These are phyloP conservation scores for Rhinoderma darwinii DNA, from an alignment of 2,113 vertebrate species.

Conservation along the genomic window DNA sequence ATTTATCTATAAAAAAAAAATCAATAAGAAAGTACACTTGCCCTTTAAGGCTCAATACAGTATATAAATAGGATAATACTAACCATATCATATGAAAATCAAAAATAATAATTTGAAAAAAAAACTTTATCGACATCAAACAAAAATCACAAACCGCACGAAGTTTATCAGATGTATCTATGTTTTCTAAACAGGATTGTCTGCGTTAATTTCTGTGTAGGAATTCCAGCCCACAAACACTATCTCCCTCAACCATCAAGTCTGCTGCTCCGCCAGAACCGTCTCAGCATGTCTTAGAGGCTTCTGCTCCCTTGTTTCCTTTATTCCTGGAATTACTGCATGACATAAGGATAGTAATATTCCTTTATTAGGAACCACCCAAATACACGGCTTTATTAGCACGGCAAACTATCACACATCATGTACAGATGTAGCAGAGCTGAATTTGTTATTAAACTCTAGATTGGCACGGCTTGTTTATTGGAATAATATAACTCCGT, in stretches of 20 bases:
- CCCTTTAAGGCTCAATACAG: background rate
- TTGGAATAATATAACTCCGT: background rate
- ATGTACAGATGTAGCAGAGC: constrained; percentile 13
- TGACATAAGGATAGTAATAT: constrained; percentile 16
- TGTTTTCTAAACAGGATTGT: constrained; percentile 20
- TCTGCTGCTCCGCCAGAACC: constrained; percentile 28
- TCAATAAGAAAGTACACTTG: background rate
- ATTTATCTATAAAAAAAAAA: background rate
- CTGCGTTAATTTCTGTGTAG: constrained; percentile 34
- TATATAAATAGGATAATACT: background rate
- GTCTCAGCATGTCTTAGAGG: constrained; percentile 63
- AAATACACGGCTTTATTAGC: background rate
- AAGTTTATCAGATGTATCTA: constrained; percentile 46
- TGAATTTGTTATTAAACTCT: background rate
- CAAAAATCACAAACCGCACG: background rate
- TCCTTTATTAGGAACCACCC: constrained; percentile 32
- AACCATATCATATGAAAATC: background rate
- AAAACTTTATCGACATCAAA: constrained; percentile 19
- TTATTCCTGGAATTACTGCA: constrained; percentile 58
- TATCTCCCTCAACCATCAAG: constrained; percentile 59
- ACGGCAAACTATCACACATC: background rate
- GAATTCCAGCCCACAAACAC: constrained; percentile 58
- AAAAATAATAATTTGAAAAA: background rate
- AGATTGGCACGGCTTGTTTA: background rate
- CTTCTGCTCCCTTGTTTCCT: constrained; percentile 41